Evolutionary conservation across 2,113 vertebrate species (phyloP).

Genomic region (Mormyrus iriodes): DNA sequence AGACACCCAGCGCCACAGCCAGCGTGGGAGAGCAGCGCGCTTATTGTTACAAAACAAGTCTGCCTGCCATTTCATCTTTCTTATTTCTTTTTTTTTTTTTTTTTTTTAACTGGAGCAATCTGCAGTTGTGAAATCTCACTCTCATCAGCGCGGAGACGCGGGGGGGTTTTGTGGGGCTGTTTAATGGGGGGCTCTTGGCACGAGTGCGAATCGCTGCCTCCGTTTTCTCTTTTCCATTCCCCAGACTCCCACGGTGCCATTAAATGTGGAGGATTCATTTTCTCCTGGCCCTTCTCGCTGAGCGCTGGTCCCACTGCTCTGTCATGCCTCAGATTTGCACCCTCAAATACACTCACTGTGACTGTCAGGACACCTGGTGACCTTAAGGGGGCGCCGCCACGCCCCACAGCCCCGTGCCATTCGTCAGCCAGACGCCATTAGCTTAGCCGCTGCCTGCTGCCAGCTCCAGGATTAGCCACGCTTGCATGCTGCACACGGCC

Average conservation of each 20-base stretch:
- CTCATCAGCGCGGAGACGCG: constrained; percentile 29
- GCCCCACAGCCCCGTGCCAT: not conserved
- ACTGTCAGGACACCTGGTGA: constrained; percentile 14
- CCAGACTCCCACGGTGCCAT: constrained; percentile 42
- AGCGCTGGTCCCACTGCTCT: constrained; percentile 33
- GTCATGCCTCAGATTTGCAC: constrained; percentile 40
- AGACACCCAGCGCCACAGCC: constrained; percentile 28
- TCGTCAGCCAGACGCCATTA: not conserved
- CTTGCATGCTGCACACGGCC: not conserved
- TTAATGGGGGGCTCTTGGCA: constrained; percentile 46
- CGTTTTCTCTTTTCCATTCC: constrained; percentile 41
- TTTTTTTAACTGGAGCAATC: constrained; percentile 48
- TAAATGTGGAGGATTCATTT: constrained; percentile 45
- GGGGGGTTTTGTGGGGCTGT: constrained; percentile 21
- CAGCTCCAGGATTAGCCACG: not conserved
- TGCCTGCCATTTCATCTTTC: constrained; percentile 41
- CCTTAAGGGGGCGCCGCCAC: not conserved
- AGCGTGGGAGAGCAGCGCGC: constrained; percentile 17
- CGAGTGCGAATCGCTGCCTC: constrained; percentile 41
- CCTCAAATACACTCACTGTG: constrained; percentile 38
- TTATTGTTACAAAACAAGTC: constrained; percentile 43
- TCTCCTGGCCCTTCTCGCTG: constrained; percentile 25
- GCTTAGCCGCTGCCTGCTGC: not conserved
- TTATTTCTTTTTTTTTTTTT: constrained; percentile 48
- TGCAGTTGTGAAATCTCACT: constrained; percentile 37